A percentile compares a stretch with the other conserved stretches of the same genome.
These are phyloP conservation scores for Labroides dimidiatus DNA, from an alignment of 2,797 vertebrate genomes.

Conservation along the genomic window DNA sequence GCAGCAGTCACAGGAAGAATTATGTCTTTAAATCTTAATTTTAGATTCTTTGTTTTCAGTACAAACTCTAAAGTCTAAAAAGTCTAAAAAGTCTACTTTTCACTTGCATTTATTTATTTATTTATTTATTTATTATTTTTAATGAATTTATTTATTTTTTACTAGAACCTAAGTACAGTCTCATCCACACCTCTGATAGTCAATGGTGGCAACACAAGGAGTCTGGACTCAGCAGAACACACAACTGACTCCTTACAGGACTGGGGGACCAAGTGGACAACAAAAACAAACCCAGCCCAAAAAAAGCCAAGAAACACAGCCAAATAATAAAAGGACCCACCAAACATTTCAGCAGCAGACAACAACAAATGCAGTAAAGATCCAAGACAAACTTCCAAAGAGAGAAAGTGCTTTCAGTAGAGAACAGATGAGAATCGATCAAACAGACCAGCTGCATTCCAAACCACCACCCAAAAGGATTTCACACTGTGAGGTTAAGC, in stretches of 20 bases:
- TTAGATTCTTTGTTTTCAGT: background rate
- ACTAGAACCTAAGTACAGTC: background rate
- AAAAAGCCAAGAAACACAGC: constrained; percentile 57
- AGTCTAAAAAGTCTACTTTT: too few species aligned
- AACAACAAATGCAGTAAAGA: constrained; percentile 61
- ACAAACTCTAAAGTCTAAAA: background rate
- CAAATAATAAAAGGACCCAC: constrained; percentile 44
- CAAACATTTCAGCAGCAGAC: constrained; percentile 51
- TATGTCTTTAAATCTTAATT: too few species aligned
- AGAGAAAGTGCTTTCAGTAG: constrained; percentile 54
- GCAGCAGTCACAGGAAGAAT: too few species aligned
- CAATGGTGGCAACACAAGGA: constrained; percentile 23
- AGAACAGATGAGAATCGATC: constrained; percentile 57
- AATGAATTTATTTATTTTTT: too few species aligned
- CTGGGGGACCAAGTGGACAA: constrained; percentile 34
- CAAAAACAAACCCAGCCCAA: constrained; percentile 44
- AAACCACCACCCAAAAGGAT: constrained; percentile 60
- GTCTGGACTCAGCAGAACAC: constrained; percentile 34
- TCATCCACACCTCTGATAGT: constrained; percentile 42
- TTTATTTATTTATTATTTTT: too few species aligned
- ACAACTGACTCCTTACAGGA: constrained; percentile 34
- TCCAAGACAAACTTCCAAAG: constrained; percentile 63
- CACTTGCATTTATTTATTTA: background rate
- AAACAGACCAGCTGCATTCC: constrained; percentile 59
- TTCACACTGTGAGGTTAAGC: constrained; percentile 66